Conservation (phyloP, 2,888 invertebrate species). For the Dasypolia templi region DNA sequence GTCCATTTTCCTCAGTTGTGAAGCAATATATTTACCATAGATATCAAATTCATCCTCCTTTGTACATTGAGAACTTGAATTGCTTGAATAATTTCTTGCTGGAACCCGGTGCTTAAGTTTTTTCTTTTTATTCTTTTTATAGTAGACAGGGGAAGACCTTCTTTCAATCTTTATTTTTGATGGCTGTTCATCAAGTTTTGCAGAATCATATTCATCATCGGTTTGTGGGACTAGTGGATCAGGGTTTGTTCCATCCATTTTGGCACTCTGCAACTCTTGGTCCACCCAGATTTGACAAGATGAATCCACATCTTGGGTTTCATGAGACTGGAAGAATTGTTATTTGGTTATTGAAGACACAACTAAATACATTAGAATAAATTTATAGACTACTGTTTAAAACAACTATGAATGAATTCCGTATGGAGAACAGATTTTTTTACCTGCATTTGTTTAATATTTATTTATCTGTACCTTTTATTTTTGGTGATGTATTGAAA, state of each 20-base stretch:
- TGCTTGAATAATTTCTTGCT: constrained; percentile 66
- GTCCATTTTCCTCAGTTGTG: constrained; percentile 79
- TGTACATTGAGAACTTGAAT: constrained; percentile 60
- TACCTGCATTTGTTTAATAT: not conserved
- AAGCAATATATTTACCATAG: constrained; percentile 82
- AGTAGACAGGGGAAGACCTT: constrained; percentile 57
- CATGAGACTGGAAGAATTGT: constrained; percentile 71
- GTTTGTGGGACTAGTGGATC: constrained; percentile 78
- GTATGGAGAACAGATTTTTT: not conserved
- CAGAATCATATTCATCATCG: constrained; percentile 77
- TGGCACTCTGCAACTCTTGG: constrained; percentile 71
- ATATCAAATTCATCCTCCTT: constrained; percentile 84
- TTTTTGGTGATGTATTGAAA: not conserved
- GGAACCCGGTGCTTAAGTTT: constrained; percentile 72
- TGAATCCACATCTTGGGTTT: constrained; percentile 77
- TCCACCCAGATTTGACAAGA: constrained; percentile 81
- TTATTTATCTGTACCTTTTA: not conserved
- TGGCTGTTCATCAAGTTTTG: constrained; percentile 63
- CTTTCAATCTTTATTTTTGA: constrained; percentile 70
- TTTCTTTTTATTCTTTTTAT: constrained; percentile 78
- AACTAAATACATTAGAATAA: not conserved
- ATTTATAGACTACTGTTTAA: not conserved
- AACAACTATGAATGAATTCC: not conserved
- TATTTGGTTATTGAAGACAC: not conserved
- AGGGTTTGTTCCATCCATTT: constrained; percentile 73